Percentiles rank a stretch among this genome's conserved stretches.
phyloP scores from a whole-genome alignment of 2,797 vertebrate species.

The Prunella strophiata region DNA sequence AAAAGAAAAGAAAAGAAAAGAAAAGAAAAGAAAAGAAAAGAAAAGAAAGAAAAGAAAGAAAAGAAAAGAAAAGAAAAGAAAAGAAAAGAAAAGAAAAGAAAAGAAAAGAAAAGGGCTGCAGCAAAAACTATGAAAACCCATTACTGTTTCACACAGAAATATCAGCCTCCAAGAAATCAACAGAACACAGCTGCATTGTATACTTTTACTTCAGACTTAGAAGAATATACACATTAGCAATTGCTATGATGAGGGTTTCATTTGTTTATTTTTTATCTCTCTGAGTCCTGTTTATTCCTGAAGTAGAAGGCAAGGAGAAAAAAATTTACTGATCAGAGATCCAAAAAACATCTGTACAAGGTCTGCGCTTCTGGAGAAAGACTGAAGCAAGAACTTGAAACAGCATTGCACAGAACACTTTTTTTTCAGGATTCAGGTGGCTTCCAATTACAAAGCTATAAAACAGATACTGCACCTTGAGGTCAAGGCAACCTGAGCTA shows the following conservation, averaged over 20 bases:
- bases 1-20: too few species aligned
- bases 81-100: neutral
- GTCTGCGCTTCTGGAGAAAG: neutral
- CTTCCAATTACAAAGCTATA: slow-evolving; percentile 47
- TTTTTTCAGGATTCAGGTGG: slow-evolving; percentile 21
- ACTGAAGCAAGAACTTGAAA: neutral
- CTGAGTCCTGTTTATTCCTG: neutral
- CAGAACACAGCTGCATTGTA: neutral
- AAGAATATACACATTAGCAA: neutral
- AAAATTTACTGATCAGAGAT: neutral
- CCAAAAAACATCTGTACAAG: neutral
- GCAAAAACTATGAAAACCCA: neutral
- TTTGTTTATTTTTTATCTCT: neutral
- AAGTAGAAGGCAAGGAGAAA: neutral
- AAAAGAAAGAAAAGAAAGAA: neutral
- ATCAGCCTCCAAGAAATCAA: neutral
- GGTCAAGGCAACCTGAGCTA: slow-evolving; percentile 64
- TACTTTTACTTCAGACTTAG: neutral
- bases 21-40: neutral
- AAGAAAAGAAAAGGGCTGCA: neutral
- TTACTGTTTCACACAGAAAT: neutral
- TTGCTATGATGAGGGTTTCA: neutral
- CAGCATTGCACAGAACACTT: neutral
- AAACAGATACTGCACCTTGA: slow-evolving; percentile 6
- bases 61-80: too few species aligned